Evolutionary conservation across 2,113 vertebrate species (phyloP).

Genomic region (Galeopterus variegatus): DNA sequence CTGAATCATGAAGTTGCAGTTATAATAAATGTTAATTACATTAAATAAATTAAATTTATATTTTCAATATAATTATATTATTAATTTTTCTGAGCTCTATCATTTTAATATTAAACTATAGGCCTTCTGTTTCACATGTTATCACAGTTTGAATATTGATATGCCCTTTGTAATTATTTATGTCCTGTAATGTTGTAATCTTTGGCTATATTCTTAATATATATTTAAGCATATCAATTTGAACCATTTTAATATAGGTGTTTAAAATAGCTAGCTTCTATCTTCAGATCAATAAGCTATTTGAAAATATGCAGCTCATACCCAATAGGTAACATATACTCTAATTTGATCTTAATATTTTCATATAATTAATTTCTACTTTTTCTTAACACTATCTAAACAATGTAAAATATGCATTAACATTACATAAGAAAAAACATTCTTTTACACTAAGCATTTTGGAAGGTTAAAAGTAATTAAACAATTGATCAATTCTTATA

Average conservation of each 20-base stretch:
- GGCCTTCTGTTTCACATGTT: background rate
- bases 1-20: background rate
- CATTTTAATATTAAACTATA: conserved; percentile 27
- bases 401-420: background rate
- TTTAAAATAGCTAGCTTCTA: background rate
- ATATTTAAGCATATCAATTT: background rate
- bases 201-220: background rate
- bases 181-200: background rate
- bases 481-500: background rate
- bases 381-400: background rate
- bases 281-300: background rate
- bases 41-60: conserved; percentile 26
- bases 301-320: background rate
- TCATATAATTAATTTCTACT: background rate
- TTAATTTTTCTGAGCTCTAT: conserved; percentile 14
- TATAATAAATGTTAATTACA: background rate
- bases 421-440: background rate
- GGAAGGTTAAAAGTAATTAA: background rate
- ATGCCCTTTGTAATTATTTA: background rate
- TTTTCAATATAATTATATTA: conserved; percentile 30
- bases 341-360: background rate
- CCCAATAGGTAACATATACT: background rate
- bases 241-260: background rate
- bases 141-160: background rate
- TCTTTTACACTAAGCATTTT: background rate